Percentiles rank a stretch among this genome's conserved stretches.
These are phyloP conservation scores for Blennius ocellaris DNA, from an alignment of 2,113 vertebrate species.

Conservation along the genomic window DNA sequence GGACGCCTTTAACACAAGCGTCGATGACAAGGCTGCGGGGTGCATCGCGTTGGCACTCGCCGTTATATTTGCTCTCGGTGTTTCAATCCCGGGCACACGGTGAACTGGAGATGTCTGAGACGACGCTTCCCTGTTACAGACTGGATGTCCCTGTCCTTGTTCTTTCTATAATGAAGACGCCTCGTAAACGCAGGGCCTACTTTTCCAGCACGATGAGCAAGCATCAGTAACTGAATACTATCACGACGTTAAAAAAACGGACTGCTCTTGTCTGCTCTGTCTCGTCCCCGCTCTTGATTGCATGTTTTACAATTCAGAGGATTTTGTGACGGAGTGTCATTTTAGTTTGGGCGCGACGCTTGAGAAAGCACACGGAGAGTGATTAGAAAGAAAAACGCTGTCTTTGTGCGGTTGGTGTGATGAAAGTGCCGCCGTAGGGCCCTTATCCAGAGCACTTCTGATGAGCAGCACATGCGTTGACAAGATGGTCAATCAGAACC, in stretches of 20 bases:
- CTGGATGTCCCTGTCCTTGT: neutral
- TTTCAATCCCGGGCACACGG: neutral
- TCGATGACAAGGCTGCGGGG: neutral
- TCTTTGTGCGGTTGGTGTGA: conserved; percentile 18
- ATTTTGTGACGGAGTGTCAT: neutral
- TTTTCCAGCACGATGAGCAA: no score
- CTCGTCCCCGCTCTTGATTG: neutral
- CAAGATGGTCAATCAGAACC: conserved; percentile 9
- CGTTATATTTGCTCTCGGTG: neutral
- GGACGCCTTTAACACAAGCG: neutral
- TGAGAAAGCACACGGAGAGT: neutral
- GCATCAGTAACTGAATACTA: no score
- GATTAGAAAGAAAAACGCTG: neutral
- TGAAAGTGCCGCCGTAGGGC: conserved; percentile 9
- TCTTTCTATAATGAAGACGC: neutral
- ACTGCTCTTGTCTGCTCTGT: conserved; percentile 1
- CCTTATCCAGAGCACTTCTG: conserved; percentile 23
- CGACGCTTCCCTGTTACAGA: neutral
- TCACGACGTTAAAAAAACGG: neutral
- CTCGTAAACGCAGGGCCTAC: no score
- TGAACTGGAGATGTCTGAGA: neutral
- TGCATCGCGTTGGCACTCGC: neutral
- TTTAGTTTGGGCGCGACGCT: neutral
- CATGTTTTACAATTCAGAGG: conserved; percentile 2
- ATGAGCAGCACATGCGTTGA: conserved; percentile 8